Evolutionary conservation across 2,888 invertebrate species (phyloP).

Genomic region (Tethea ocularis): DNA sequence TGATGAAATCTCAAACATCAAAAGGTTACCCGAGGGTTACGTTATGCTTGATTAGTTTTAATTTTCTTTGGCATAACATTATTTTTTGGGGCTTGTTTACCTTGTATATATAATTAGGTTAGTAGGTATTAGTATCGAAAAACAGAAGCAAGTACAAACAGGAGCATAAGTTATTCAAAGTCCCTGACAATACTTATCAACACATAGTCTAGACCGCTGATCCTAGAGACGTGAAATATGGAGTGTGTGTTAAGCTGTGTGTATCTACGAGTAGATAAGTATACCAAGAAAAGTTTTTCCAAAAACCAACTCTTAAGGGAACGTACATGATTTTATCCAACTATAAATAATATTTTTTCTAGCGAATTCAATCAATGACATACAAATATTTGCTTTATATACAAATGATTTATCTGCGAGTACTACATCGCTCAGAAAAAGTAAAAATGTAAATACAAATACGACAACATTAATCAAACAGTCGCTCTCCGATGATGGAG

Average conservation of each 20-base stretch:
- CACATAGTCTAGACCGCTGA: too few species aligned
- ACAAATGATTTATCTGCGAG: neutral
- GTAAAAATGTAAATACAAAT: neutral
- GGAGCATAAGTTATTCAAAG: too few species aligned
- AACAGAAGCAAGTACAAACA: too few species aligned
- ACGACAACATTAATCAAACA: neutral
- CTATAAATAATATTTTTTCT: too few species aligned
- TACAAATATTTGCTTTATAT: neutral
- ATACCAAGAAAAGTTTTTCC: too few species aligned
- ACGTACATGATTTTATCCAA: too few species aligned
- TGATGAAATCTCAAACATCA: neutral
- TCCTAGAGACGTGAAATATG: too few species aligned
- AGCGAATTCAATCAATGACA: neutral
- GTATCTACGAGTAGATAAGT: too few species aligned
- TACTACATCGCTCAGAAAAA: neutral
- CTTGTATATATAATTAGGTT: neutral
- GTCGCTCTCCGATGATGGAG: neutral
- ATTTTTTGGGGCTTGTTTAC: neutral
- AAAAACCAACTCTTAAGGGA: too few species aligned
- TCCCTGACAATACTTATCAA: too few species aligned
- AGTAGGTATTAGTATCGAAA: too few species aligned
- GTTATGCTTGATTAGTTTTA: neutral
- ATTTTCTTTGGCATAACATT: neutral
- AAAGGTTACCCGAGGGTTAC: neutral
- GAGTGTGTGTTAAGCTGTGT: too few species aligned